These are phyloP conservation scores for Taphrorychus bicolor DNA, from an alignment of 2,888 invertebrate species.

Conservation along the genomic window DNA sequence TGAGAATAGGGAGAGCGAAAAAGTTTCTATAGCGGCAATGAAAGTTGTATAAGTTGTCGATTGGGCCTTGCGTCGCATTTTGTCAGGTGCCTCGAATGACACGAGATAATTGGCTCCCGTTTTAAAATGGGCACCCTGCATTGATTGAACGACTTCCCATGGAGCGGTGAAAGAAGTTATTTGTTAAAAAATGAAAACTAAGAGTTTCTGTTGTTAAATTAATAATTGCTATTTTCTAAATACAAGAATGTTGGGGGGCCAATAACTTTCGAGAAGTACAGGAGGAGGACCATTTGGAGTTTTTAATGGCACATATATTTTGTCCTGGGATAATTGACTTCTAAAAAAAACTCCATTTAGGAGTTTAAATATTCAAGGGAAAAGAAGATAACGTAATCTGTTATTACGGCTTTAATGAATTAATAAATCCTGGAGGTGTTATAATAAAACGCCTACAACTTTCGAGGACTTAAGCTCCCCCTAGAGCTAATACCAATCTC, in stretches of 20 bases:
- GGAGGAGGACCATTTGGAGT: too few relatives aligned
- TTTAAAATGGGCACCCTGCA: not conserved
- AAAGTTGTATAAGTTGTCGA: constrained; percentile 9
- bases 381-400: not conserved
- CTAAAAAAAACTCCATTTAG: too few relatives aligned
- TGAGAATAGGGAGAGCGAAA: constrained; percentile 24
- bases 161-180: too few relatives aligned
- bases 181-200: too few relatives aligned
- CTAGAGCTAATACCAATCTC: not conserved
- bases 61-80: not conserved
- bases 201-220: too few relatives aligned
- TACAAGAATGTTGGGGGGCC: too few relatives aligned
- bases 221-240: too few relatives aligned
- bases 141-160: not conserved
- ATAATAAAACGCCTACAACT: not conserved
- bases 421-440: not conserved
- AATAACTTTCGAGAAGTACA: too few relatives aligned
- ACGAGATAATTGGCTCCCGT: not conserved
- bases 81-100: not conserved
- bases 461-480: not conserved
- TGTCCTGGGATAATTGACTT: too few relatives aligned
- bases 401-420: not conserved
- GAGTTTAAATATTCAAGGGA: not conserved
- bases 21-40: constrained; percentile 21
- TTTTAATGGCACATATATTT: too few relatives aligned